These are phyloP conservation scores for Liposcelis brunnea DNA, from an alignment of 2,888 invertebrate genomes.

Conservation along the genomic window DNA sequence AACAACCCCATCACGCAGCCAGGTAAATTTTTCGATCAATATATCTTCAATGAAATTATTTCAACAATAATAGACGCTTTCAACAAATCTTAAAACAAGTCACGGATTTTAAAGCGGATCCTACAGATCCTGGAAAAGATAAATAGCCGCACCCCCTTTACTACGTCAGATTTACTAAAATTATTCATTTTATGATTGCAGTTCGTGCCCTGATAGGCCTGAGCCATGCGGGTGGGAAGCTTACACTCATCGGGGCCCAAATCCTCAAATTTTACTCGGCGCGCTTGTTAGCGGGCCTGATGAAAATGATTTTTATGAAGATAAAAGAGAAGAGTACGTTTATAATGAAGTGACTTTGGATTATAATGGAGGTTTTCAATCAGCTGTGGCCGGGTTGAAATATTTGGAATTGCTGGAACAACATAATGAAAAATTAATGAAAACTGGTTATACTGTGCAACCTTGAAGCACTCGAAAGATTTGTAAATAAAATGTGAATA, in stretches of 20 bases:
- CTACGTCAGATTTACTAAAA: slow-evolving; percentile 4
- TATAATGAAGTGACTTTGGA: slow-evolving; percentile 38
- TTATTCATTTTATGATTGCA: slow-evolving; percentile 18
- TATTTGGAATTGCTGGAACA: slow-evolving; percentile 19
- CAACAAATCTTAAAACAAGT: neutral
- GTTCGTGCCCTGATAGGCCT: slow-evolving; percentile 34
- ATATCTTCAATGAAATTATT: neutral
- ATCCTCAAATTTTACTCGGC: slow-evolving; percentile 35
- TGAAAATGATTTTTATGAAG: slow-evolving; percentile 32
- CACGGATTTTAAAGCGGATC: neutral
- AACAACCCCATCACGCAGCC: slow-evolving; percentile 34
- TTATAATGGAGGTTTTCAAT: slow-evolving; percentile 38
- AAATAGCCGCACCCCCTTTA: no score
- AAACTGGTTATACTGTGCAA: no score
- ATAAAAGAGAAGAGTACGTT: slow-evolving; percentile 33
- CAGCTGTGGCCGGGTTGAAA: slow-evolving; percentile 31
- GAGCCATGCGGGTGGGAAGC: slow-evolving; percentile 31
- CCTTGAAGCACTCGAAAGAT: no score
- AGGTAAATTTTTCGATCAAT: slow-evolving; percentile 22
- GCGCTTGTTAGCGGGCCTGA: slow-evolving; percentile 40
- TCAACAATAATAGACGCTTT: neutral
- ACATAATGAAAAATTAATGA: no score
- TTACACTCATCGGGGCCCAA: slow-evolving; percentile 27
- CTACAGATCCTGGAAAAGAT: neutral
- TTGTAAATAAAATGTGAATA: no score